Percentiles rank a stretch among this genome's conserved stretches.
Evolutionary conservation across 2,113 vertebrate species (phyloP).

Genomic region (Stigmatopora nigra): DNA sequence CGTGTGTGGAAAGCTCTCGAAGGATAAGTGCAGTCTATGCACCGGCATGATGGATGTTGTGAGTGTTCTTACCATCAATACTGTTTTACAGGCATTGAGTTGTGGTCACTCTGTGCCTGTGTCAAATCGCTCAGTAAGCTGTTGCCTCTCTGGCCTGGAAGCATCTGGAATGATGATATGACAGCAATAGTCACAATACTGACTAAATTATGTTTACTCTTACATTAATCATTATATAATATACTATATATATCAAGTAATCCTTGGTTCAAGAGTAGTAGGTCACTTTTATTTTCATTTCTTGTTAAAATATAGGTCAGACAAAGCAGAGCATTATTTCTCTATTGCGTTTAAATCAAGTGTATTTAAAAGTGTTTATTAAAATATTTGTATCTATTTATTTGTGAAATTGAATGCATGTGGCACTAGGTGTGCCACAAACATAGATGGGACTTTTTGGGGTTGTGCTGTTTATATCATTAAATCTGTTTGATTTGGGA

Average conservation of each 20-base stretch:
- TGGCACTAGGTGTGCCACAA: too few species aligned
- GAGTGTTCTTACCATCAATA: conserved; percentile 52
- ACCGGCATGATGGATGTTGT: conserved; percentile 55
- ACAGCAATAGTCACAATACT: conserved; percentile 11
- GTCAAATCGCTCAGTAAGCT: conserved; percentile 49
- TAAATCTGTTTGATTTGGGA: conserved; percentile 49
- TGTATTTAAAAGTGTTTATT: too few species aligned
- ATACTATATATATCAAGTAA: not conserved
- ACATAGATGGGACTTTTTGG: not conserved
- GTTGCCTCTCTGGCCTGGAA: conserved; percentile 18
- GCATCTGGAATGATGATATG: conserved; percentile 25
- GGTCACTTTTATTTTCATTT: not conserved
- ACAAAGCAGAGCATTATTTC: too few species aligned
- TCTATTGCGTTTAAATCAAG: too few species aligned
- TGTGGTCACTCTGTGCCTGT: conserved; percentile 26
- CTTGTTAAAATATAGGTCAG: not conserved
- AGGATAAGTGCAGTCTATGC: conserved; percentile 45
- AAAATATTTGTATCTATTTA: too few species aligned
- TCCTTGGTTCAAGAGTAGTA: not conserved
- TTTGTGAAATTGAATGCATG: too few species aligned
- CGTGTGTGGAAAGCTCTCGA: conserved; percentile 9
- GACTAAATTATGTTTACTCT: conserved; percentile 11
- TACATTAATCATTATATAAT: not conserved
- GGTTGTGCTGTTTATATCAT: not conserved
- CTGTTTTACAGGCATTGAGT: conserved; percentile 54